phyloP scores from a whole-genome alignment of 2,888 invertebrate genomes.

The Lasioglossum marginatum region DNA sequence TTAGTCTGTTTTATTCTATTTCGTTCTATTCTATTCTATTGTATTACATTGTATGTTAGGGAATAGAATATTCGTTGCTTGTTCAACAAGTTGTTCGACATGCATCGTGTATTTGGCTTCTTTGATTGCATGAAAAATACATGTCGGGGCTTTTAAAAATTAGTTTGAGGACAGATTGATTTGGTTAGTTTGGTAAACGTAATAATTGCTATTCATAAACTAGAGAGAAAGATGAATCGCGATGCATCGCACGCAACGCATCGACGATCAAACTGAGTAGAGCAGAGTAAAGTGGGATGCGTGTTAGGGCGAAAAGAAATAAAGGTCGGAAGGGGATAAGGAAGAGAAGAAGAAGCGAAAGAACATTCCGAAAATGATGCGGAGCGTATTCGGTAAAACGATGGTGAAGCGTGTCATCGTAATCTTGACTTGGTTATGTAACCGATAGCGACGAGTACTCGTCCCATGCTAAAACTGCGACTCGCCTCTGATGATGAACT shows the following conservation, averaged over 20 bases:
- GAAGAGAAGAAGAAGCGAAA: background rate
- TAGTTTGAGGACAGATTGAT: background rate
- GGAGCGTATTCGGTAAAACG: constrained; percentile 17
- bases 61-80: background rate
- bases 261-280: background rate
- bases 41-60: background rate
- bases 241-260: background rate
- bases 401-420: constrained; percentile 35
- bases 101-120: background rate
- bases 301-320: background rate
- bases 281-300: background rate
- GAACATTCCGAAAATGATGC: background rate
- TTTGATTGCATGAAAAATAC: background rate
- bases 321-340: background rate
- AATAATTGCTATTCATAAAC: background rate
- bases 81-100: background rate
- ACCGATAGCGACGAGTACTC: constrained; percentile 36
- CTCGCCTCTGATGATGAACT: no score
- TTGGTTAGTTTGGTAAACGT: background rate
- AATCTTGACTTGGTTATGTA: constrained; percentile 45
- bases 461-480: background rate
- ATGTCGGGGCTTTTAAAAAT: background rate
- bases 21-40: constrained; percentile 14
- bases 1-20: background rate
- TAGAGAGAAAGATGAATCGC: no score